Conservation (phyloP, 2,888 invertebrate species). For the Lordiphosa fenestrarum region DNA sequence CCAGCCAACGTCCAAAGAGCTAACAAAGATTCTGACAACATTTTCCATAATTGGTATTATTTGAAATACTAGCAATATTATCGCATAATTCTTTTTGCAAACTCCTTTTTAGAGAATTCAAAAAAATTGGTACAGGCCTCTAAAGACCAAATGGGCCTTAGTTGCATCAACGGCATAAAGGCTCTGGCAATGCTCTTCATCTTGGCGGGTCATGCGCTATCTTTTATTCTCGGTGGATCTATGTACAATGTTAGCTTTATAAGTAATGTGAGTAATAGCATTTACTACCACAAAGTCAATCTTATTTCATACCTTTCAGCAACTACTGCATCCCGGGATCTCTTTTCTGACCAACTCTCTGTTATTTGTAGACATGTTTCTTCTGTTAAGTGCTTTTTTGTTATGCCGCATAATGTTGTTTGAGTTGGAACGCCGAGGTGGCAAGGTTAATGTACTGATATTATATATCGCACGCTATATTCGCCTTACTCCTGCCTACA, state of each 20-base stretch:
- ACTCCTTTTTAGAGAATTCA: conserved; percentile 64
- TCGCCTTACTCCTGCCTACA: conserved; percentile 88
- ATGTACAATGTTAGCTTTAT: conserved; percentile 84
- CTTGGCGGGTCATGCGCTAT: conserved; percentile 84
- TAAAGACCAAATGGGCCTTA: conserved; percentile 83
- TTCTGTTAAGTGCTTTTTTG: conserved; percentile 86
- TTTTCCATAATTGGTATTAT: conserved; percentile 6
- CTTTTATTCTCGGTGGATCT: conserved; percentile 86
- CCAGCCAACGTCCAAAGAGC: neutral
- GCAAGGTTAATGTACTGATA: conserved; percentile 83
- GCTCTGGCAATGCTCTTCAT: conserved; percentile 86
- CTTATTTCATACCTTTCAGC: conserved; percentile 59
- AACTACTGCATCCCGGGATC: conserved; percentile 82
- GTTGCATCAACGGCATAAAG: conserved; percentile 85
- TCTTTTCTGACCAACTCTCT: conserved; percentile 85
- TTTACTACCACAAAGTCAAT: no score
- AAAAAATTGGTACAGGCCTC: conserved; percentile 72
- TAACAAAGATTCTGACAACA: conserved; percentile 2
- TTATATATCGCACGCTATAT: conserved; percentile 86
- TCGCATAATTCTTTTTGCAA: neutral
- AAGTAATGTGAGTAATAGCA: conserved; percentile 48
- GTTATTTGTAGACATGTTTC: conserved; percentile 87
- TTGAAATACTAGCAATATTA: neutral
- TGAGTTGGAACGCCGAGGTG: conserved; percentile 85
- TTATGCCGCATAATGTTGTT: conserved; percentile 85